Base-by-base conservation (phyloP, 2,888 invertebrate species). In the Oscheius onirici region DNA sequence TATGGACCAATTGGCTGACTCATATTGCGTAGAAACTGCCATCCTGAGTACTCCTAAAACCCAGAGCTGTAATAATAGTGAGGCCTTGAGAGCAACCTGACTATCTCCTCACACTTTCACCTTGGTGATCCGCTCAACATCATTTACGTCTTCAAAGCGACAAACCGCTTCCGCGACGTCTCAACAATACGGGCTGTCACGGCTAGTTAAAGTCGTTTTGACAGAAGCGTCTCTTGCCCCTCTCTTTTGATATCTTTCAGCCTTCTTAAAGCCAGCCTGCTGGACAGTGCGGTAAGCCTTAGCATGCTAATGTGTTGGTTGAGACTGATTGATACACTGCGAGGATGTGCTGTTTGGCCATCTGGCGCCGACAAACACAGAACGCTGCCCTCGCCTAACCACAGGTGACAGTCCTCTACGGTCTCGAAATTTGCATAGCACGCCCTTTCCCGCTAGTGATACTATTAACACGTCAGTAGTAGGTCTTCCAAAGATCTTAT, bases 251-350 rank as follows among this genome's bases (percentile, higher is more conserved):
- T 8, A 2, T n/a, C 28, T 55, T n/a, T 26, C 15, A 26, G 55
- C 55, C 28, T 26, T 13, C 24, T 3, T 20, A 26, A 34, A 43
- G 22, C 60, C 24, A 20, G 20, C 20, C 49, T 20, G 17, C 17
- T n/a, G n/a, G 22, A 49, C 49, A 41, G 41, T 60, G 60, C 60
- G 60, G 60, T 60, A 60, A 60, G 60, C 43, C 41, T 22, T 43
- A 63, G 63, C 44, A 63, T 63, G 49, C 63, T 63, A 63, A 63
- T 63, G 63, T 63, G 63, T 63, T 49, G 63, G 63, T 63, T 63
- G 49, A 63, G 63, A 49, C 63, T 63, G 63, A 63, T 63, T 63
- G 63, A 63, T 63, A 63, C 63, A 63, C 63, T 49, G 20, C 49
- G 58, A 40, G 34, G 58, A 58, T 58, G 46, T 43, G 63, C 63